Percentiles rank a stretch among this genome's conserved stretches.
phyloP scores from a whole-genome alignment of 2,888 invertebrate species.

The Mesorhabditis spiculigera region DNA sequence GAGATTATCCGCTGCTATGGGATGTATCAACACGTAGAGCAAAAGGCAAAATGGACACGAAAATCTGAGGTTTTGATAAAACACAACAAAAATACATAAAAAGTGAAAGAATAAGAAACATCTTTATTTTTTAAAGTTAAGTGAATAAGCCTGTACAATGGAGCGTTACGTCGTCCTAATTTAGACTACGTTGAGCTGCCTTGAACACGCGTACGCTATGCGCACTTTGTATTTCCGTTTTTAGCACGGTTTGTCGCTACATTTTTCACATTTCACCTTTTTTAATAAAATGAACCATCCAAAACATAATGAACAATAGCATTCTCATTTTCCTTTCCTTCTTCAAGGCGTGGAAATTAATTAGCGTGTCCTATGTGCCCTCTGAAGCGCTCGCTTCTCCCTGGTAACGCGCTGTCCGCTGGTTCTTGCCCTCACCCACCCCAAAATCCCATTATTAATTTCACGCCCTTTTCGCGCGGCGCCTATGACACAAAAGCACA shows the following conservation, averaged over 20 bases:
- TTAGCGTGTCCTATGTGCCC: not conserved
- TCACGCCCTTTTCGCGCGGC: too few relatives aligned
- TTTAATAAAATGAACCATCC: too few relatives aligned
- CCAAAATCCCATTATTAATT: not conserved
- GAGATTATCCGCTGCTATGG: too few relatives aligned
- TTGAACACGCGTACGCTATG: not conserved
- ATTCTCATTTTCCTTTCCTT: not conserved
- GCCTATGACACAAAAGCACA: constrained; percentile 19
- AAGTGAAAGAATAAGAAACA: not conserved
- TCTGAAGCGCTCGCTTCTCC: not conserved
- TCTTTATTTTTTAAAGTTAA: too few relatives aligned
- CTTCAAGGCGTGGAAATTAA: not conserved
- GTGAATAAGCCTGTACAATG: too few relatives aligned
- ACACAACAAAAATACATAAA: not conserved
- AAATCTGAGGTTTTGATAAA: too few relatives aligned
- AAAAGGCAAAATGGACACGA: too few relatives aligned
- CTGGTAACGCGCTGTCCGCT: constrained; percentile 4
- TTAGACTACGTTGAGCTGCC: not conserved
- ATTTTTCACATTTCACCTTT: not conserved
- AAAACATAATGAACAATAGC: too few relatives aligned
- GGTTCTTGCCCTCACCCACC: not conserved
- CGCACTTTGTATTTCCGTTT: not conserved
- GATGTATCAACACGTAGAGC: too few relatives aligned
- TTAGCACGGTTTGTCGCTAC: too few relatives aligned
- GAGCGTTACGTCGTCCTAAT: too few relatives aligned